phyloP scores from a whole-genome alignment of 2,797 vertebrate species.

The Sebastes steindachneri region DNA sequence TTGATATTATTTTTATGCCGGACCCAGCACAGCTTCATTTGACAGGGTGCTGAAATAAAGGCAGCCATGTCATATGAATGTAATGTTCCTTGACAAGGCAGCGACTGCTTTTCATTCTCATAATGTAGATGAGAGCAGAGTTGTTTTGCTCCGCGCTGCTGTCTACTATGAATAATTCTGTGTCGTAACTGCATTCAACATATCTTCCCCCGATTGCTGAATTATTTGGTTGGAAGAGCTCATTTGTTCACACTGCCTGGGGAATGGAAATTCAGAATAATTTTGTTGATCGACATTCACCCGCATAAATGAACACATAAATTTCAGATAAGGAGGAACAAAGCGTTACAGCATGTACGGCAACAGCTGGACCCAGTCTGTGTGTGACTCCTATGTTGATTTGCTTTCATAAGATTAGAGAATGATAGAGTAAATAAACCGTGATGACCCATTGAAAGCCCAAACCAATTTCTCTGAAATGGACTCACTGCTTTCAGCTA shows the following conservation, averaged over 20 bases:
- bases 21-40: slow-evolving; percentile 53
- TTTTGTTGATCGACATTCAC: slow-evolving; percentile 60
- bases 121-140: slow-evolving; percentile 56
- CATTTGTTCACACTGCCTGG: slow-evolving; percentile 52
- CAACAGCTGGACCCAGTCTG: neutral
- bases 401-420: slow-evolving; percentile 10
- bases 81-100: slow-evolving; percentile 68
- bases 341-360: neutral
- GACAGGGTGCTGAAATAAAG: slow-evolving; percentile 65
- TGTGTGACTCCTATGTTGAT: neutral
- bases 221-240: slow-evolving; percentile 66
- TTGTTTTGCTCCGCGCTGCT: slow-evolving; percentile 51
- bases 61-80: slow-evolving; percentile 45
- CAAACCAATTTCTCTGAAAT: slow-evolving; percentile 10
- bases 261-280: slow-evolving; percentile 59
- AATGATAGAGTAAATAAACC: slow-evolving; percentile 1
- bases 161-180: slow-evolving; percentile 68
- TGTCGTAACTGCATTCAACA: slow-evolving; percentile 50
- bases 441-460: slow-evolving; percentile 16
- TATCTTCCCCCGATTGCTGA: slow-evolving; percentile 43
- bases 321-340: slow-evolving; percentile 28
- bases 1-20: slow-evolving; percentile 50
- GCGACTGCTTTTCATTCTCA: slow-evolving; percentile 60
- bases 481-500: neutral
- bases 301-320: slow-evolving; percentile 55